phyloP scores from a whole-genome alignment of 2,888 invertebrate genomes.

The Chloroclysta siterata region DNA sequence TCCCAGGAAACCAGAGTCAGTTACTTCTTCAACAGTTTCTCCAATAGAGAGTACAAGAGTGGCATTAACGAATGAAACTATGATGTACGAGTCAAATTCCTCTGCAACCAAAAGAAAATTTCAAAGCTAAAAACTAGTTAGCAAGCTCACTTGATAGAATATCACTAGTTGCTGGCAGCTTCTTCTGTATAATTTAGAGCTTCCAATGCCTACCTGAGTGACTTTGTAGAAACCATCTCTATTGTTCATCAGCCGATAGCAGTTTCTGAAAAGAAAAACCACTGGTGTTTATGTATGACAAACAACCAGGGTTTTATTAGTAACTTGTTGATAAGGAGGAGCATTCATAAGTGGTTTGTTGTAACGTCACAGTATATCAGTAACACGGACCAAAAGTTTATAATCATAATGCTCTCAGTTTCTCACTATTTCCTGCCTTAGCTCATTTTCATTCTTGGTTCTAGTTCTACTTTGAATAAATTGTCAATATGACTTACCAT shows the following conservation, averaged over 20 bases:
- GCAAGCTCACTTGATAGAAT: conserved; percentile 39
- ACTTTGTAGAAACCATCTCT: conserved; percentile 69
- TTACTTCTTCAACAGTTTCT: conserved; percentile 99
- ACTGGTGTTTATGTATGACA: conserved; percentile 95
- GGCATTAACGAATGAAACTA: conserved; percentile 99
- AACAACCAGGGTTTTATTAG: conserved; percentile 86
- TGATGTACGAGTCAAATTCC: conserved; percentile 99
- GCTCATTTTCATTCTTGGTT: background rate
- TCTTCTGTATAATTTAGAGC: conserved; percentile 59
- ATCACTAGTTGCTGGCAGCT: conserved; percentile 59
- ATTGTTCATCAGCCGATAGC: conserved; percentile 75
- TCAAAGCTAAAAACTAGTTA: conserved; percentile 48
- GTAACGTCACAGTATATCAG: conserved; percentile 80
- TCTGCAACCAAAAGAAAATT: conserved; percentile 91
- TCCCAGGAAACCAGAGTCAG: conserved; percentile 99
- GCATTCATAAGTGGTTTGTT: conserved; percentile 80
- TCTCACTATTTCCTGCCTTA: conserved; percentile 10
- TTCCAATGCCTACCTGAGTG: conserved; percentile 75
- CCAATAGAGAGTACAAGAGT: conserved; percentile 99
- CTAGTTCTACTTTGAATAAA: background rate
- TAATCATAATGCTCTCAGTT: conserved; percentile 77
- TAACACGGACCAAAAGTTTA: conserved; percentile 82
- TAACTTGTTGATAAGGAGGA: conserved; percentile 81
- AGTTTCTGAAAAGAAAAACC: conserved; percentile 93
- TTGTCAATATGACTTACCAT: conserved; percentile 89